Evolutionary conservation across 35 echinoderm and acorn worm genomes (phyloP), one percentile per base, ranked within the genome.

Genomic region (Apostichopus parvimensis): DNA sequence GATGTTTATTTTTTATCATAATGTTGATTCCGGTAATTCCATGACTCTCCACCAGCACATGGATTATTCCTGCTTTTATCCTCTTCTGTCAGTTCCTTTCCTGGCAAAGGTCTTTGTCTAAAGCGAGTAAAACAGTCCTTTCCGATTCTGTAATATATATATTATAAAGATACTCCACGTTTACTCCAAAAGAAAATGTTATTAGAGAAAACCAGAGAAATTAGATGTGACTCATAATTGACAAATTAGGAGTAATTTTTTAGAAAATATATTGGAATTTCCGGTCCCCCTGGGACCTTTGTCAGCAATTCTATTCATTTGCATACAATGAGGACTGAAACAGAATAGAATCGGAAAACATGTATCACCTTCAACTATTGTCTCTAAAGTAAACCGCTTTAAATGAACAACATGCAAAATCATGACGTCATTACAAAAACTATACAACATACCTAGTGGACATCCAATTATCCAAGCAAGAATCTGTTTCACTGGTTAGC

Each of bases 401-500:
- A 34, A 68, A 68, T 13, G 64, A 17, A 17, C 64, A 68, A 68
- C 62, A 17, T 10, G 17, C 8, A 68, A 9, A 68, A 17, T 9
- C 64, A 68, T 68, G 8, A 9, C 10, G 9, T 52, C 28, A 52
- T 9, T 23, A 0, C 22, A 1, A 10, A 34, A 80, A 25, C 13
- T 79, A 6, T 79, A 10, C 21, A 1, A 80, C 18, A 12, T 80
- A 80, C 78, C 78, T 25, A 13, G 78, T 80, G 25, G 18, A 25
- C 78, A 80, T 80, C 78, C 78, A 80, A 26, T 80, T 21, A 53
- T 80, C 78, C 12, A 80, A 26, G 13, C 18, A 34, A 14, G 78
- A 25, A 53, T 80, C 78, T 4, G 78, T 80, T 26, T 80, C 78
- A 53, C 78, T 80, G 22, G 78, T 80, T 26, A 80, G 25, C 78